phyloP scores from a whole-genome alignment of 1,140 invertebrate genomes.

The Portunus trituberculatus region DNA sequence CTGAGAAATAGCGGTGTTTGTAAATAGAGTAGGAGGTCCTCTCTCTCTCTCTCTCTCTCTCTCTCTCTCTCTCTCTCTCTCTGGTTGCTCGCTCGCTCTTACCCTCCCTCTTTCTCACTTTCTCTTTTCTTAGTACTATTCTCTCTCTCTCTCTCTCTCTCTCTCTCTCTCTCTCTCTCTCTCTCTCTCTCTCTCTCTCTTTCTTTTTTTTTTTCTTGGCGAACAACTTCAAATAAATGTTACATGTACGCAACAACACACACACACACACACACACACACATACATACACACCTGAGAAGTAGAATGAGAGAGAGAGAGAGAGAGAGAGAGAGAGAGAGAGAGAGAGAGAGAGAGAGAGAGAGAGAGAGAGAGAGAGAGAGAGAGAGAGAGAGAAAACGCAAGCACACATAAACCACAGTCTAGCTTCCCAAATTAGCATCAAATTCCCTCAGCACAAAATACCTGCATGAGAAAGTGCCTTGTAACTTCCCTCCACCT shows the following conservation, averaged over 20 bases:
- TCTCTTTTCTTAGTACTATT: not conserved
- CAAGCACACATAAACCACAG: not conserved
- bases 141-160: not conserved
- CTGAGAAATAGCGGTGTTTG: conserved; percentile 41
- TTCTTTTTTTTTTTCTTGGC: not conserved
- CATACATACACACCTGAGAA: not conserved
- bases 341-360: conserved; percentile 27
- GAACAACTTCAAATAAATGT: not conserved
- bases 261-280: not conserved
- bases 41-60: not conserved
- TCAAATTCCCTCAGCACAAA: too few species aligned
- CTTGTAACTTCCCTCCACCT: too few species aligned
- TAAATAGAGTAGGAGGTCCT: conserved; percentile 44
- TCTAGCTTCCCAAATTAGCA: too few species aligned
- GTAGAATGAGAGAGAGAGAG: not conserved
- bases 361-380: not conserved
- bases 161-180: conserved; percentile 48
- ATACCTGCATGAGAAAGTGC: too few species aligned
- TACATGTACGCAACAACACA: not conserved
- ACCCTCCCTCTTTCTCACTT: not conserved
- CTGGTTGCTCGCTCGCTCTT: conserved; percentile 1
- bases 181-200: conserved; percentile 56
- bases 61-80: conserved; percentile 11
- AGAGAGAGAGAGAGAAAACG: not conserved
- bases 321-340: conserved; percentile 9